Percentiles rank a stretch among this genome's conserved stretches.
These are phyloP conservation scores for Heliothis subflexa DNA, from an alignment of 1,140 invertebrate genomes.

Conservation along the genomic window DNA sequence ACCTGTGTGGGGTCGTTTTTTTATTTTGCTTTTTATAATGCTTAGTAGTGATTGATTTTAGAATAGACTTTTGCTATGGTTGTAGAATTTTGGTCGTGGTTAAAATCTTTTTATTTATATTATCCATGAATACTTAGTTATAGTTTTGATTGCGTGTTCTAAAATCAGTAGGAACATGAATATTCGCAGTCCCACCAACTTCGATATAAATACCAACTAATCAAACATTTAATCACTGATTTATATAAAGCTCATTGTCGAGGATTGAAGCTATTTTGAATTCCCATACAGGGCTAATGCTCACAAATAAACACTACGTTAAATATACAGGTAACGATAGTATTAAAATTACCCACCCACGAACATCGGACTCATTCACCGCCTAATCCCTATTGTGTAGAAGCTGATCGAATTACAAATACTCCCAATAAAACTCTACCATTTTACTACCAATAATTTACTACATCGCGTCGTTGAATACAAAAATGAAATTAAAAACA, in stretches of 20 bases:
- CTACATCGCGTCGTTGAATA: conserved; percentile 73
- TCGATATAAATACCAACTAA: background rate
- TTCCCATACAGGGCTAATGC: conserved; percentile 19
- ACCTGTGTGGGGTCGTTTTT: conserved; percentile 30
- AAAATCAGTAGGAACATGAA: background rate
- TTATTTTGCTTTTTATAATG: background rate
- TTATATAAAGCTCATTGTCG: conserved; percentile 1
- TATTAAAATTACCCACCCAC: conserved; percentile 59
- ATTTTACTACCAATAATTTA: conserved; percentile 79
- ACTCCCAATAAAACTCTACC: conserved; percentile 64
- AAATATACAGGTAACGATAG: conserved; percentile 47
- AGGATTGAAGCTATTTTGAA: conserved; percentile 14
- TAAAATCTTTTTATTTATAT: no score
- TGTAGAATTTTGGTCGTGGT: no score
- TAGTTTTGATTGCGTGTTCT: no score
- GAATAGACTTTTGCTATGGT: background rate
- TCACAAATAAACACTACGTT: conserved; percentile 52
- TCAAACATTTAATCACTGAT: conserved; percentile 5
- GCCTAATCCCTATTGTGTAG: conserved; percentile 51
- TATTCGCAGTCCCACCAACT: background rate
- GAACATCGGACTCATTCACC: conserved; percentile 46
- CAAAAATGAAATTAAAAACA: conserved; percentile 86
- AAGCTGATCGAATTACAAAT: conserved; percentile 63
- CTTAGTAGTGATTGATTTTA: conserved; percentile 24
- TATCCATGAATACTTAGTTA: no score